Percentiles rank a stretch among this genome's conserved stretches.
phyloP scores from a whole-genome alignment of 2,113 vertebrate species.

The Paramisgurnus dabryanus region DNA sequence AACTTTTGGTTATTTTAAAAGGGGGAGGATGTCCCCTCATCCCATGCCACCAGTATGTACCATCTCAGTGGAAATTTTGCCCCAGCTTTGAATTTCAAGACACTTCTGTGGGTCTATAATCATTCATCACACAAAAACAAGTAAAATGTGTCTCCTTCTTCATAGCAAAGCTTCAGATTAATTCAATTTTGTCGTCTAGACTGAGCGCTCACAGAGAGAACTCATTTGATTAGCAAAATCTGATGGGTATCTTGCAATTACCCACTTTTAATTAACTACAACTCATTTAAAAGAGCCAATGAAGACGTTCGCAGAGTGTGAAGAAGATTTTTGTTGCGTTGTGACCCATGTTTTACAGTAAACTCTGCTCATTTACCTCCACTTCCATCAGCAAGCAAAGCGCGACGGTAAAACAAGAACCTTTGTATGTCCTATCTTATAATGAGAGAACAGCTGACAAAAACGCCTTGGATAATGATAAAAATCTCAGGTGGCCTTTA shows the following conservation, averaged over 20 bases:
- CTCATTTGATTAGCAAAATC: slow-evolving; percentile 24
- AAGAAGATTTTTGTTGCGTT: no score
- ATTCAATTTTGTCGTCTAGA: background rate
- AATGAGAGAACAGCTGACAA: slow-evolving; percentile 9
- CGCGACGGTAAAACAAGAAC: slow-evolving; percentile 1
- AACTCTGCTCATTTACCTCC: background rate
- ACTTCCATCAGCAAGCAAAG: slow-evolving; percentile 26
- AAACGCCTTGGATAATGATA: slow-evolving; percentile 17
- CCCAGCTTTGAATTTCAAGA: no score
- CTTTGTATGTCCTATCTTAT: background rate
- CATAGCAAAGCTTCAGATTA: background rate
- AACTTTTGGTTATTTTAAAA: no score
- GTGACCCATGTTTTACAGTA: no score
- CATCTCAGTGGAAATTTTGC: no score
- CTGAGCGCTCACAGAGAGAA: background rate
- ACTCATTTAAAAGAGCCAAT: slow-evolving; percentile 21
- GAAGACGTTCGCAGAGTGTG: background rate
- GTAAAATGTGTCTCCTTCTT: background rate
- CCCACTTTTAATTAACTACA: slow-evolving; percentile 11
- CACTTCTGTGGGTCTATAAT: no score
- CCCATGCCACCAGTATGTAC: no score
- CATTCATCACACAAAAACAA: no score
- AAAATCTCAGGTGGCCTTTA: slow-evolving; percentile 13
- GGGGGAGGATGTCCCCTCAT: no score
- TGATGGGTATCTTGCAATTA: slow-evolving; percentile 22